Evolutionary conservation across 2,113 vertebrate species (phyloP).

Genomic region (Oncorhynchus gorbuscha): DNA sequence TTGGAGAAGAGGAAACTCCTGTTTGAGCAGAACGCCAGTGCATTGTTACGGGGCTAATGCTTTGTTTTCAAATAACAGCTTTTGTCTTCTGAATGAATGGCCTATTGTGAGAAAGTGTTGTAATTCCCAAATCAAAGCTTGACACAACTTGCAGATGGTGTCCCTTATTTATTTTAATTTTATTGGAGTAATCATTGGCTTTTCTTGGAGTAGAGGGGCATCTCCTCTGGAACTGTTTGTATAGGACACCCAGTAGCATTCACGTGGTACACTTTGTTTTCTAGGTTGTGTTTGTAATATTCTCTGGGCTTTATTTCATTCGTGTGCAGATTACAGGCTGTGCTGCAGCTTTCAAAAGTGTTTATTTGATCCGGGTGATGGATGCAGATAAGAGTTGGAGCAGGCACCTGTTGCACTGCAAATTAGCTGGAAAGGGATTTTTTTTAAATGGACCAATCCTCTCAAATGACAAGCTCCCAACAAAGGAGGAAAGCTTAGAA

Average conservation of each 20-base stretch:
- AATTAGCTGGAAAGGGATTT: background rate
- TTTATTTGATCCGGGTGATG: constrained; percentile 7
- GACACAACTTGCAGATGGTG: constrained; percentile 12
- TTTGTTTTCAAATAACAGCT: constrained; percentile 52
- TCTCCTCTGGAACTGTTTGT: constrained; percentile 17
- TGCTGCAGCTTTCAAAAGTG: background rate
- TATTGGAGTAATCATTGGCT: constrained; percentile 6
- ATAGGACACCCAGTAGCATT: constrained; percentile 18
- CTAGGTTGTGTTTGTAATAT: constrained; percentile 1
- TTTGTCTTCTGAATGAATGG: constrained; percentile 52
- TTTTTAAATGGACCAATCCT: no score
- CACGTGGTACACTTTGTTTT: background rate
- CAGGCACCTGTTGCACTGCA: constrained; percentile 4
- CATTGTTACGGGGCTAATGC: constrained; percentile 47
- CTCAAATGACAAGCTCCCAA: no score
- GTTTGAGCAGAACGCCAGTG: constrained; percentile 32
- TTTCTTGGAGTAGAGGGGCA: background rate
- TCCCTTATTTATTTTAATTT: background rate
- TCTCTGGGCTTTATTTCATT: background rate
- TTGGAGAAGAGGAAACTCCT: constrained; percentile 30
- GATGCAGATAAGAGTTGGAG: constrained; percentile 6
- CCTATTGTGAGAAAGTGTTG: constrained; percentile 44
- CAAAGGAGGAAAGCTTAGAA: no score
- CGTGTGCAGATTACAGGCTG: background rate
- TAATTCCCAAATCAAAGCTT: constrained; percentile 22